Base-by-base conservation (phyloP, 2,797 vertebrate genomes). In the Poeciliopsis paucimaculata region DNA sequence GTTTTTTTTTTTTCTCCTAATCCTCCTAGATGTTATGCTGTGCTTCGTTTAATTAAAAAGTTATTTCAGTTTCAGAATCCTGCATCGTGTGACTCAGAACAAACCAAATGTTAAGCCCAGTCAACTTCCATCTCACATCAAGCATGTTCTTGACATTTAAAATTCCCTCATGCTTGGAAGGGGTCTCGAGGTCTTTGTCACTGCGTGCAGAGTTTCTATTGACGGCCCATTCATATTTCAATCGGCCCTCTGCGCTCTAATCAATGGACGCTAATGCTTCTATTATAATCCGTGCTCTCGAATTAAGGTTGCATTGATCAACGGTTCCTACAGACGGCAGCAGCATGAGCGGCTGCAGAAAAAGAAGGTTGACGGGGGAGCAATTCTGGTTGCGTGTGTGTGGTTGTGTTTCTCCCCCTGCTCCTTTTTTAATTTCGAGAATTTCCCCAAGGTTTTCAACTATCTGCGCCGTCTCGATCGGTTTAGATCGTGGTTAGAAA, bases 261-360 rank as follows among this genome's bases (percentile, higher is more conserved):
- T 96, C 95, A 92, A 95, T 95, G 82, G 28, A 66, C 26, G 71
- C 89, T 95, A 93, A 95, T 94, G 93, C 90, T 83, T 93, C 92
- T 92, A 94, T 95, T 95, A 95, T 95, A 95, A 93, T 92, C 92
- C 90, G 89, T 92, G 90, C 85, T 89, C 84, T 90, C 85, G 90
- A 93, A 95, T 95, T 93, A 95, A 94, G 87, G 78, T 78, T 53
- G 73, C 87, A 95, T 95, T 94, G 93, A 96, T 95, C 91, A 92
- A 53, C 81, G 68, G 81, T 83, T 80, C 78, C 73, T 78, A 78
- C 87, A 87, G 73, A 77, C 72, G 43, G 51, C 18, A 82, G 80
- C 87, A 70, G 78, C 3, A 1, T 76, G 78, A 84, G 62, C 31
- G 43, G 80, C 70, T 75, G 76, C 26, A 66, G 73, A 83, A 51